Conservation (phyloP, 2,113 vertebrate genomes). For the Struthio camelus region DNA sequence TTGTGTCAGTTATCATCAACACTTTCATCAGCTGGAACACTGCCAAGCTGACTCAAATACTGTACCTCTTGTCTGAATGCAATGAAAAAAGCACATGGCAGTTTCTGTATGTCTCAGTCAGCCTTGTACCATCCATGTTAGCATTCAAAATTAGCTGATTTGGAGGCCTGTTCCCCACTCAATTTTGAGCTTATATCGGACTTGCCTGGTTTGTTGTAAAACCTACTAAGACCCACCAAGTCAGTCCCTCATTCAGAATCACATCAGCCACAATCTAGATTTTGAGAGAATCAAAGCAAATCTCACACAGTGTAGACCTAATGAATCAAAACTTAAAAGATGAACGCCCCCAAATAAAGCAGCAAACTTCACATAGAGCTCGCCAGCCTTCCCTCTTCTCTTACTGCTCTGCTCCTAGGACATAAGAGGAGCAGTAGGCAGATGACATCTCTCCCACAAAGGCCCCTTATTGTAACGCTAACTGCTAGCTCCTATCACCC, state of each 20-base stretch:
- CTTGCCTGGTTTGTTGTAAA: background rate
- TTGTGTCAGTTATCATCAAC: conserved; percentile 39
- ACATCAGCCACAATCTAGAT: background rate
- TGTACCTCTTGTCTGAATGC: conserved; percentile 25
- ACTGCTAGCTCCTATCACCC: background rate
- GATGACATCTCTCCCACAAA: background rate
- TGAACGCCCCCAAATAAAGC: background rate
- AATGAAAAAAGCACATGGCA: conserved; percentile 33
- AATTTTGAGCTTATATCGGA: background rate
- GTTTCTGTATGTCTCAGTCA: conserved; percentile 45
- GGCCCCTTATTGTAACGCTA: background rate
- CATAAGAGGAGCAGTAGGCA: background rate
- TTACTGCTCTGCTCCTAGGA: background rate
- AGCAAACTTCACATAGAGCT: background rate
- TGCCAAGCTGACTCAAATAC: conserved; percentile 48
- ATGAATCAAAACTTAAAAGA: background rate
- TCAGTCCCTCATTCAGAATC: background rate
- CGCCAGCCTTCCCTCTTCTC: background rate
- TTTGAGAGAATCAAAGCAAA: background rate
- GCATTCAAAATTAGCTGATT: background rate
- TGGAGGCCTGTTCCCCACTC: background rate
- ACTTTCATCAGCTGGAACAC: conserved; percentile 30
- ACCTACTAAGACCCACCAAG: background rate
- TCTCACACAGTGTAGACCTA: background rate
- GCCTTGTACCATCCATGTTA: background rate